These are phyloP conservation scores for Austrofundulus limnaeus DNA, from an alignment of 2,113 vertebrate species.

Conservation along the genomic window DNA sequence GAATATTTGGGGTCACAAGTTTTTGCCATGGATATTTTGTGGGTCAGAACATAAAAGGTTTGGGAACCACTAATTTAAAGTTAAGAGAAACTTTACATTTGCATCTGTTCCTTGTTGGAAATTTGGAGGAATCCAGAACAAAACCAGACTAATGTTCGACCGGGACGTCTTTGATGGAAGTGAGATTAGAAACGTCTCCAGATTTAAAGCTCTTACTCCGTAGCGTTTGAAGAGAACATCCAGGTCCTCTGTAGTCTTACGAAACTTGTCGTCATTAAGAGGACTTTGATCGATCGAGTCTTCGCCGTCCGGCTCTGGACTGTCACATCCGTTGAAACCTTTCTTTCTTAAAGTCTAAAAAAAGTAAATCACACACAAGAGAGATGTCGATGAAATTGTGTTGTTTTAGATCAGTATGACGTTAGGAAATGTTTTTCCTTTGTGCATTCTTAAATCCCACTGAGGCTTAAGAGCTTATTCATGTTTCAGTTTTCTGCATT, in stretches of 20 bases:
- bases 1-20: too few species aligned
- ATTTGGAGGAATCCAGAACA: slow-evolving; percentile 10
- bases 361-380: slow-evolving; percentile 13
- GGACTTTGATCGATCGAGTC: slow-evolving; percentile 98
- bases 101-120: slow-evolving; percentile 26
- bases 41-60: too few species aligned
- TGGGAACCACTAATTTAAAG: too few species aligned
- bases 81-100: too few species aligned
- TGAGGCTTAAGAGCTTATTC: too few species aligned
- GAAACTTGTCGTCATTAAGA: slow-evolving; percentile 95
- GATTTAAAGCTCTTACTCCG: slow-evolving; percentile 86
- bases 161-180: background rate
- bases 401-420: background rate
- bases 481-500: too few species aligned
- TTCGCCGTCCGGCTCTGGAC: slow-evolving; percentile 95
- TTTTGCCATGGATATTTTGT: too few species aligned
- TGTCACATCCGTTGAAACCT: slow-evolving; percentile 98
- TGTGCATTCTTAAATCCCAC: too few species aligned
- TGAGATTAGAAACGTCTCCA: background rate
- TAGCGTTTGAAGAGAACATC: slow-evolving; percentile 97
- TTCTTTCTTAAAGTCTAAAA: slow-evolving; percentile 97
- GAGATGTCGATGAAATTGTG: background rate
- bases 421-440: background rate
- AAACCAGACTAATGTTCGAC: slow-evolving; percentile 12
- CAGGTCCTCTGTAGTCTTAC: slow-evolving; percentile 92